Evolutionary conservation across 2,797 vertebrate genomes (phyloP).

Genomic region (Loriculus beryllinus): DNA sequence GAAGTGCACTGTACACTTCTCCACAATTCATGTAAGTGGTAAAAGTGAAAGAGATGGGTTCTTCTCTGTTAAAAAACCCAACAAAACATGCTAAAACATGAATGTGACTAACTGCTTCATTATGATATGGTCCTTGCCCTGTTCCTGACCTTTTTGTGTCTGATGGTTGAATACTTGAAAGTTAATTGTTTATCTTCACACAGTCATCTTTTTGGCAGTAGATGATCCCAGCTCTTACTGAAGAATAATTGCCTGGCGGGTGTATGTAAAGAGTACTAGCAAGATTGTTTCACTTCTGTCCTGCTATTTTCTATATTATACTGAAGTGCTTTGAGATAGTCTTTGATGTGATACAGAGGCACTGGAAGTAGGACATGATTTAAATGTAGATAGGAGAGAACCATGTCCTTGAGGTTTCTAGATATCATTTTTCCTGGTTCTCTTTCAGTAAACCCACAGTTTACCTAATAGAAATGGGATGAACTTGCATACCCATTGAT

Average conservation of each 20-base stretch:
- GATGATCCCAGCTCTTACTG: not conserved
- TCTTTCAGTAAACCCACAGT: not conserved
- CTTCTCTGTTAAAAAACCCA: not conserved
- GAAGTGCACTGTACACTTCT: not conserved
- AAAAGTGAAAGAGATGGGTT: not conserved
- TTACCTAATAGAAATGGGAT: not conserved
- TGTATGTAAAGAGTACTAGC: not conserved
- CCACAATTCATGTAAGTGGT: not conserved
- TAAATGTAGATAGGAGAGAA: not conserved
- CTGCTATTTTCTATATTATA: not conserved
- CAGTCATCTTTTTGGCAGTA: not conserved
- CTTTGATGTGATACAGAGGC: not conserved
- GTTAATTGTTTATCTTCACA: not conserved
- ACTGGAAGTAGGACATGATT: not conserved
- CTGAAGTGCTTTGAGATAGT: not conserved
- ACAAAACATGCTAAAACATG: not conserved
- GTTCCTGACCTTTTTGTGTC: not conserved
- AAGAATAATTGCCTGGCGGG: not conserved
- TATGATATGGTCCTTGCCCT: not conserved
- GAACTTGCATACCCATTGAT: not conserved
- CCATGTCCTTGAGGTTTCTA: not conserved
- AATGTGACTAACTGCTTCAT: not conserved
- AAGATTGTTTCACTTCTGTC: not conserved
- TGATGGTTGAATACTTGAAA: not conserved
- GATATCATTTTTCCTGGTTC: not conserved